Base-by-base conservation (phyloP, 1,140 invertebrate species). In the Bicyclus anynana region DNA sequence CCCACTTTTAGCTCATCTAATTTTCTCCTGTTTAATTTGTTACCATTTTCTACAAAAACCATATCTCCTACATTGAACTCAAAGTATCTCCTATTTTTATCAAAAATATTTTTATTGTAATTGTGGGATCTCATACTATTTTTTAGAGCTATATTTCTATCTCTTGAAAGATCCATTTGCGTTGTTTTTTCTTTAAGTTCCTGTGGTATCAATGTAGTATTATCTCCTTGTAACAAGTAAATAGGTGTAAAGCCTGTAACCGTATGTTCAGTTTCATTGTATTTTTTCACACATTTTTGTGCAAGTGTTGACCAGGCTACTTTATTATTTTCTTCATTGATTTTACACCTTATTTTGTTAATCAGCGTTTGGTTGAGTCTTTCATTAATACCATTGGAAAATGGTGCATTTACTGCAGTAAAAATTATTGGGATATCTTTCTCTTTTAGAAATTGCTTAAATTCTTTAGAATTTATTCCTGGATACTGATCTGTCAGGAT, bases 11-110 rank as follows among this genome's bases (percentile, higher is more conserved):
- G 9, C 46, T 70, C 54, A 40, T 72, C 66, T 17, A 72, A n/a
- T 47, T 72, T 72, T 20, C 55, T 69, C 33, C 62, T 62, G 51
- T 72, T 72, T 26, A 72, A 27, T 62, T 35, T 51, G 20, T 74
- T 71, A 51, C 64, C 67, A 37, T 74, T 69, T 38, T 72, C 62
- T 12, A 67, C 52, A 65, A 21, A 44, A 10, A 56, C 53, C 6
- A 6, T 23, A 12, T 56, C 53, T 18, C 53, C 53, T 7, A 38
- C 33, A 0, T 56, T 27, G 2, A 48, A 56, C 4, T 48, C 17
- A 26, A 12, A 7, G 2, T 49, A 5, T 56, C 5, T 38, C 29
- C 53, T 21, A 29, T 29, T 12, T 16, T 7, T 23, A 17, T 56
- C 53, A 17, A 26, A 55, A 9, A 29, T 18, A 27, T 10, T 49